Evolutionary conservation across 1,140 invertebrate genomes (phyloP).

Genomic region (Lordiphosa clarofinis): DNA sequence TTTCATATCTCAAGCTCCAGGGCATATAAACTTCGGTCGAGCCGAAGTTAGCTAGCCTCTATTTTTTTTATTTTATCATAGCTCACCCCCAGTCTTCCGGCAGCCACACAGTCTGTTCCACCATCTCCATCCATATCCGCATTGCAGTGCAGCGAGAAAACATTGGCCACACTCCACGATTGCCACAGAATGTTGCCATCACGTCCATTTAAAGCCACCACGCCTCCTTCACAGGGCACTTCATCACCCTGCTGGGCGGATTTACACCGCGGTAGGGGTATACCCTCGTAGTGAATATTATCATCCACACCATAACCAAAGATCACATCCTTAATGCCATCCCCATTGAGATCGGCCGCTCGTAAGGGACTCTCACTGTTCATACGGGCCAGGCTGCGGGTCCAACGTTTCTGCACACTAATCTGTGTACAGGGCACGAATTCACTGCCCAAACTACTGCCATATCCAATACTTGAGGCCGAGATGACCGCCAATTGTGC

Average conservation of each 20-base stretch:
- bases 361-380: constrained; percentile 88
- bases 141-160: constrained; percentile 88
- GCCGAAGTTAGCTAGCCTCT: too few species aligned
- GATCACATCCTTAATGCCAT: constrained; percentile 88
- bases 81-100: constrained; percentile 85
- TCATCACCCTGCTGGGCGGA: constrained; percentile 65
- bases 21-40: too few species aligned
- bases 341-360: constrained; percentile 86
- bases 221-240: constrained; percentile 86
- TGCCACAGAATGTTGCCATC: constrained; percentile 88
- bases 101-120: constrained; percentile 86
- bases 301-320: constrained; percentile 87
- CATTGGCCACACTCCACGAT: constrained; percentile 86
- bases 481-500: constrained; percentile 20
- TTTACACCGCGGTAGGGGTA: constrained; percentile 68
- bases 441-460: constrained; percentile 65
- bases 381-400: constrained; percentile 86
- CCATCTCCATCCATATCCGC: constrained; percentile 87
- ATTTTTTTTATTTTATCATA: too few species aligned
- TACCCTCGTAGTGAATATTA: constrained; percentile 74
- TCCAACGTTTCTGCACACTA: constrained; percentile 86
- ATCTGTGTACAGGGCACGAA: constrained; percentile 86
- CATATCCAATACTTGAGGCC: constrained; percentile 30
- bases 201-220: constrained; percentile 87
- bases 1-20: too few species aligned